phyloP scores from a whole-genome alignment of 2,888 invertebrate species.

The Conomelus anceps region DNA sequence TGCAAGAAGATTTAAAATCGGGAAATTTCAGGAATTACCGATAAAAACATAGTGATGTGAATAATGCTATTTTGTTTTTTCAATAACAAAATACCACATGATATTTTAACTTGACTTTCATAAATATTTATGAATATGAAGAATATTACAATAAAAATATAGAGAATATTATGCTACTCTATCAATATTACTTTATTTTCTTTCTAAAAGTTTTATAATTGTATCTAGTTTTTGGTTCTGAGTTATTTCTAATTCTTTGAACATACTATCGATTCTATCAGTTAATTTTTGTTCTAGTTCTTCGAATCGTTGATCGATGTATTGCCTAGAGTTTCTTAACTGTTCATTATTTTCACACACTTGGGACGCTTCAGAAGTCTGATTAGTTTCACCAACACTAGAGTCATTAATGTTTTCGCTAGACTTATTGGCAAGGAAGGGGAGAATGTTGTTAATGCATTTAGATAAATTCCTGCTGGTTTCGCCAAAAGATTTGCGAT shows the following conservation, averaged over 20 bases:
- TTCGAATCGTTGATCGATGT: constrained; percentile 40
- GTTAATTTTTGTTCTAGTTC: constrained; percentile 40
- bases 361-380: neutral
- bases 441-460: constrained; percentile 30
- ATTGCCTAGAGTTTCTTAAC: constrained; percentile 28
- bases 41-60: too few species aligned
- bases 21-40: too few species aligned
- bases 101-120: too few species aligned
- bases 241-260: constrained; percentile 39
- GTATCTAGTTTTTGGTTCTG: constrained; percentile 41
- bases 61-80: too few species aligned
- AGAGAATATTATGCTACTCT: neutral
- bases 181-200: neutral
- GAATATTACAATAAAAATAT: neutral
- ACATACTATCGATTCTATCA: constrained; percentile 33
- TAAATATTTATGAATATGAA: too few species aligned
- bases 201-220: constrained; percentile 34
- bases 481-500: constrained; percentile 29
- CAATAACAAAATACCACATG: too few species aligned
- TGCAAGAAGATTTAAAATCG: too few species aligned
- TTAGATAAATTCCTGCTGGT: constrained; percentile 31
- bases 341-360: neutral
- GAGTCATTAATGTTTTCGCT: neutral
- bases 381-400: neutral
- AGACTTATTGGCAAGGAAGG: constrained; percentile 27